phyloP scores from a whole-genome alignment of 30 jellyfish, hydroid and myxozoan species.

The Hydractinia symbiolongicarpus region DNA sequence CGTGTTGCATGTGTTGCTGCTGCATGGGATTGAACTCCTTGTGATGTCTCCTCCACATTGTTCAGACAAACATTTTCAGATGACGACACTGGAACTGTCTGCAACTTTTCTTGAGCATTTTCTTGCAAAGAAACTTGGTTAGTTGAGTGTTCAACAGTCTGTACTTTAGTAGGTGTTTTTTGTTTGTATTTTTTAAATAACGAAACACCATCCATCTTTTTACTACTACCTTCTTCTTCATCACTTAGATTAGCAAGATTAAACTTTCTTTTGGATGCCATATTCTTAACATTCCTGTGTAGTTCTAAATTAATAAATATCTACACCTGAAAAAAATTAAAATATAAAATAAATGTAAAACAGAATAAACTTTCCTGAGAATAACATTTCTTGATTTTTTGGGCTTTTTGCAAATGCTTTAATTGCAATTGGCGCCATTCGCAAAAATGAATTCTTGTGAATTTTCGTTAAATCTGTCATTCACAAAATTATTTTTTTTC shows the following conservation, averaged over 20 bases:
- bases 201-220: conserved; percentile 4
- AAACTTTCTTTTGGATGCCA: neutral
- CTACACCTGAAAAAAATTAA: no score
- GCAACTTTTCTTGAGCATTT: neutral
- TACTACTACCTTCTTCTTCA: conserved; percentile 3
- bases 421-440: no score
- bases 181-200: conserved; percentile 15
- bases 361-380: no score
- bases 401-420: no score
- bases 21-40: neutral
- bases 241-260: neutral
- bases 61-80: neutral
- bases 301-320: no score
- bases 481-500: no score
- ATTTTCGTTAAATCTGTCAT: no score
- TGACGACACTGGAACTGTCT: neutral
- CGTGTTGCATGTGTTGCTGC: neutral
- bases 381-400: no score
- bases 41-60: neutral
- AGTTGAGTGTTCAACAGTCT: neutral
- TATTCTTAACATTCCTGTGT: no score
- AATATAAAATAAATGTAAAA: no score
- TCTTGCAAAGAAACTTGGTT: neutral
- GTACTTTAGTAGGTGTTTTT: neutral
- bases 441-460: no score